Percentiles rank a stretch among this genome's conserved stretches.
Conservation (phyloP, 2,888 invertebrate genomes). For the Trichopria drosophilae region DNA sequence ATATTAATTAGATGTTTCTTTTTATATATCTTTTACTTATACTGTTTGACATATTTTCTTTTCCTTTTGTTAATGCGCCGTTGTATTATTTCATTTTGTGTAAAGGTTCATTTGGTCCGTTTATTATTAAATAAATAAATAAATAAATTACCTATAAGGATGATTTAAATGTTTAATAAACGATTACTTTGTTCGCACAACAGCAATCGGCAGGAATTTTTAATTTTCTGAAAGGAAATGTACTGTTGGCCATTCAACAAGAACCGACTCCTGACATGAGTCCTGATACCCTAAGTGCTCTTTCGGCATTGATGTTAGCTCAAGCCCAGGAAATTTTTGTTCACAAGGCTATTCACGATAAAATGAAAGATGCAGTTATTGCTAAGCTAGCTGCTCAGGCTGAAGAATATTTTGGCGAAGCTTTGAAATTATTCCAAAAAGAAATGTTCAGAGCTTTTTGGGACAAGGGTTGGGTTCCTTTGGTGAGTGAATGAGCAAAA, state of each 20-base stretch:
- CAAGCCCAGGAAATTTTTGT: conserved; percentile 98
- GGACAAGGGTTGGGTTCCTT: conserved; percentile 85
- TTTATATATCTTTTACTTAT: too few species aligned
- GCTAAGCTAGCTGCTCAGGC: conserved; percentile 91
- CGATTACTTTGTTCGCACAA: conserved; percentile 25
- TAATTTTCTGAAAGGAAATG: conserved; percentile 77
- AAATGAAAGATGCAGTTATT: conserved; percentile 91
- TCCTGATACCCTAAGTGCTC: conserved; percentile 86
- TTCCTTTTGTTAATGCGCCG: too few species aligned
- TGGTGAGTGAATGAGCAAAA: conserved; percentile 58
- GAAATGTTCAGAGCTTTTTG: conserved; percentile 81
- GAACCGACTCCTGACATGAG: conserved; percentile 95
- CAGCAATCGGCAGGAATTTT: conserved; percentile 91
- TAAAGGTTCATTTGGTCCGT: too few species aligned
- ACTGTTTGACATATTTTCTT: too few species aligned
- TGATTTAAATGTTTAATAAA: too few species aligned
- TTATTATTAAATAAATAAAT: too few species aligned
- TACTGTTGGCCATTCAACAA: conserved; percentile 82
- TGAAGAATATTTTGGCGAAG: conserved; percentile 92
- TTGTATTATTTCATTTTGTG: too few species aligned
- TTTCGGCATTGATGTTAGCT: conserved; percentile 89
- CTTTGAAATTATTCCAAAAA: conserved; percentile 81
- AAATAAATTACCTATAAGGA: too few species aligned
- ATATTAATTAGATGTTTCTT: too few species aligned
- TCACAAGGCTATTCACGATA: conserved; percentile 88